Conservation (phyloP, 2,113 vertebrate genomes). For the Bufo gargarizans region DNA sequence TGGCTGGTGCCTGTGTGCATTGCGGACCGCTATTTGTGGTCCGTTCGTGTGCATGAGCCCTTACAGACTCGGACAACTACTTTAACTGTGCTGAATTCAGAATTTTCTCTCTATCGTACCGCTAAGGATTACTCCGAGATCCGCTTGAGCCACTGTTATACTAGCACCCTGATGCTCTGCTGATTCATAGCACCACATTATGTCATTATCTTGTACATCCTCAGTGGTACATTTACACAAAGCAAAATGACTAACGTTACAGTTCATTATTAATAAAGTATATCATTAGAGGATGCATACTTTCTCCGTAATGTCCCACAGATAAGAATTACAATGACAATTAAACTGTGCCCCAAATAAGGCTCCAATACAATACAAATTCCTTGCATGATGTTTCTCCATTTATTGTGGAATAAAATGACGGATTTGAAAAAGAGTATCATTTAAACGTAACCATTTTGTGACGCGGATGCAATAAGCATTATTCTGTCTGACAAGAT, state of each 20-base stretch:
- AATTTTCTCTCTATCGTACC: neutral
- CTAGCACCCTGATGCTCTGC: neutral
- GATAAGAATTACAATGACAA: conserved; percentile 19
- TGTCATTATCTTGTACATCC: neutral
- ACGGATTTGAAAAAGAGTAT: conserved; percentile 5
- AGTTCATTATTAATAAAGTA: conserved; percentile 19
- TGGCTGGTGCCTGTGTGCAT: too few species aligned
- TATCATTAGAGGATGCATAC: neutral
- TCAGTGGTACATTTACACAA: neutral
- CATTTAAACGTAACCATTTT: conserved; percentile 18
- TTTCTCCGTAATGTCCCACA: neutral
- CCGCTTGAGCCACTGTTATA: neutral
- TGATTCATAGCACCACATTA: conserved; percentile 2
- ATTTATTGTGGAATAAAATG: conserved; percentile 28
- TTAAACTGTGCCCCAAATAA: conserved; percentile 17
- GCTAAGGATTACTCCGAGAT: neutral
- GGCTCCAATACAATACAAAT: neutral
- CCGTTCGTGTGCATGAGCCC: too few species aligned
- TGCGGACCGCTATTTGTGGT: too few species aligned
- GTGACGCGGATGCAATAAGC: neutral
- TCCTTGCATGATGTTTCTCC: neutral
- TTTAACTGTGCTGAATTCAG: neutral
- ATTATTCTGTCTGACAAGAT: conserved; percentile 10
- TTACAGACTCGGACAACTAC: too few species aligned
- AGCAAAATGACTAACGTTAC: conserved; percentile 11